These are phyloP conservation scores for Strix uralensis DNA, from an alignment of 2,113 vertebrate genomes.

Conservation along the genomic window DNA sequence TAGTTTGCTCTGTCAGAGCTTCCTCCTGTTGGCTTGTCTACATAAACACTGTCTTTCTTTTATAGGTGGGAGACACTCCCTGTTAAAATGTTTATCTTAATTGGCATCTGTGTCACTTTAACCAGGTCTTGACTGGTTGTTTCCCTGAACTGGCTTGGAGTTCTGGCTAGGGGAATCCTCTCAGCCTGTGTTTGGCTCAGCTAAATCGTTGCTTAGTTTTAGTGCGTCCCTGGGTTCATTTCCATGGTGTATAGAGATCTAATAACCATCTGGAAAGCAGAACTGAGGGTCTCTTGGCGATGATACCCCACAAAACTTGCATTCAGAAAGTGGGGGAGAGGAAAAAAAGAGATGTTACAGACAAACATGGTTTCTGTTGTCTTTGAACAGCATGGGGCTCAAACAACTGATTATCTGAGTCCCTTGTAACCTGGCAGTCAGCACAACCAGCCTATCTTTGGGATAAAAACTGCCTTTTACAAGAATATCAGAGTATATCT, in stretches of 20 bases:
- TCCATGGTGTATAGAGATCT: background rate
- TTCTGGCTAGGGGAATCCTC: background rate
- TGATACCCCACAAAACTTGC: background rate
- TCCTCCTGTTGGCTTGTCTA: background rate
- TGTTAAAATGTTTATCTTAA: background rate
- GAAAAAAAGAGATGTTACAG: background rate
- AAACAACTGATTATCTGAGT: background rate
- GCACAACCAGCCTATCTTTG: background rate
- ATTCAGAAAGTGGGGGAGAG: background rate
- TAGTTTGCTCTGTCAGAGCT: background rate
- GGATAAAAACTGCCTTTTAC: background rate
- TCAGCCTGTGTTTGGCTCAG: background rate
- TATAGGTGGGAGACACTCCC: background rate
- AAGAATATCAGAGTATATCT: background rate
- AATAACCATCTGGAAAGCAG: background rate
- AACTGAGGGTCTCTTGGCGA: background rate
- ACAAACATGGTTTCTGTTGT: background rate
- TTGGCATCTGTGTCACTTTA: background rate
- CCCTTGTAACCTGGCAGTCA: background rate
- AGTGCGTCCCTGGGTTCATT: background rate
- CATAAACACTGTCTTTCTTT: background rate
- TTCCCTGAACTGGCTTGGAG: background rate
- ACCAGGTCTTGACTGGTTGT: background rate
- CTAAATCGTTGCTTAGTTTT: background rate
- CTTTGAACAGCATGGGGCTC: background rate